These are phyloP conservation scores for Blastobasis lacticolella DNA, from an alignment of 2,888 invertebrate genomes.

Conservation along the genomic window DNA sequence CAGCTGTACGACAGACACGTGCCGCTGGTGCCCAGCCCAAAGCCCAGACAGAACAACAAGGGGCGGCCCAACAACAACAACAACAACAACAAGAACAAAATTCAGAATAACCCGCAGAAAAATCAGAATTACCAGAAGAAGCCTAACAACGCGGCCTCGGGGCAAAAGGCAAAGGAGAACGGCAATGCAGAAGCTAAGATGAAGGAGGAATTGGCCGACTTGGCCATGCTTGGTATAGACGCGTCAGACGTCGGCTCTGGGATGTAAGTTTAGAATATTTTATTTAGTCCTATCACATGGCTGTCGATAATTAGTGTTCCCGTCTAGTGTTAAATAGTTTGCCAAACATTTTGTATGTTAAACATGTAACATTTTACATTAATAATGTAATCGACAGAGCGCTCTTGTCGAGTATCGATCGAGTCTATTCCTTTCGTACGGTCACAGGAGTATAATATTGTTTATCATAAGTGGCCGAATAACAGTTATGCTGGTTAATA, in stretches of 20 bases:
- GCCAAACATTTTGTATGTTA: too few relatives aligned
- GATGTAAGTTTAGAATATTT: constrained; percentile 19
- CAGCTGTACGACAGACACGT: constrained; percentile 60
- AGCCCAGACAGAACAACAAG: constrained; percentile 17
- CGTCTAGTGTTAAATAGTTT: too few relatives aligned
- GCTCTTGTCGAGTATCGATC: too few relatives aligned
- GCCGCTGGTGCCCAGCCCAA: constrained; percentile 37
- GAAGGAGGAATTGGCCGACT: constrained; percentile 78
- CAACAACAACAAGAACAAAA: constrained; percentile 18
- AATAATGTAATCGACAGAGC: too few relatives aligned
- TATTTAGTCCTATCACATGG: not conserved
- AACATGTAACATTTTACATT: too few relatives aligned
- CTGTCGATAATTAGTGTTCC: not conserved
- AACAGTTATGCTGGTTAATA: too few relatives aligned
- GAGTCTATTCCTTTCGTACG: too few relatives aligned
- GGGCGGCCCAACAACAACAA: constrained; percentile 10
- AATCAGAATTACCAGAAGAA: constrained; percentile 1
- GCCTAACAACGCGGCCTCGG: constrained; percentile 3
- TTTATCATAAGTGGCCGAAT: too few relatives aligned
- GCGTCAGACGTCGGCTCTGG: constrained; percentile 82
- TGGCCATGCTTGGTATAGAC: constrained; percentile 90
- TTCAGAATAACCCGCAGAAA: constrained; percentile 3
- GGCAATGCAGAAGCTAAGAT: constrained; percentile 32
- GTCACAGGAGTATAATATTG: too few relatives aligned
- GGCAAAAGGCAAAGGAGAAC: constrained; percentile 14